Percentiles rank a stretch among this genome's conserved stretches.
phyloP scores from a whole-genome alignment of 2,888 invertebrate species.

The Trachelus stipa region DNA sequence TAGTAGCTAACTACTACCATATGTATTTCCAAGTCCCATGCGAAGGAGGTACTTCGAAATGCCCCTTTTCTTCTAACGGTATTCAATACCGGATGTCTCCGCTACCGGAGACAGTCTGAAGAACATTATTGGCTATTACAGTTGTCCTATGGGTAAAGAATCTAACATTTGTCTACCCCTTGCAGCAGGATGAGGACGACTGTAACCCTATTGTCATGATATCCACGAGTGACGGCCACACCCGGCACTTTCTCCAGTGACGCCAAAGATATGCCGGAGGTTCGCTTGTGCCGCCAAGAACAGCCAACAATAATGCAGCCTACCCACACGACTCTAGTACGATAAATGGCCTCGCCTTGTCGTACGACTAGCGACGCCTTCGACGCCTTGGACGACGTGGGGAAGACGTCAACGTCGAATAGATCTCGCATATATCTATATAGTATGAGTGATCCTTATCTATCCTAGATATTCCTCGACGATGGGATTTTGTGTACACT shows the following conservation, averaged over 20 bases:
- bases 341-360: slow-evolving; percentile 3
- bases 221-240: slow-evolving; percentile 29
- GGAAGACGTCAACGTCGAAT: background rate
- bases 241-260: slow-evolving; percentile 50
- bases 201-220: background rate
- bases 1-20: background rate
- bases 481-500: background rate
- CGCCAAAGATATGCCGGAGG: slow-evolving; percentile 41
- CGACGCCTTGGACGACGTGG: too few relatives aligned
- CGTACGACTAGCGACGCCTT: background rate
- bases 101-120: background rate
- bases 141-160: background rate
- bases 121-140: background rate
- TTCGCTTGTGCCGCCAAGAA: background rate
- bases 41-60: background rate
- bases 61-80: background rate
- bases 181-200: background rate
- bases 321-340: background rate
- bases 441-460: background rate
- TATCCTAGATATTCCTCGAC: background rate
- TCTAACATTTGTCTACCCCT: background rate
- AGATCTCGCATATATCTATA: background rate
- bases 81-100: background rate
- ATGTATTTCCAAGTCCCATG: background rate
- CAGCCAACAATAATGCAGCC: background rate